Evolutionary conservation across 2,888 invertebrate species (phyloP), one percentile per base, ranked within the genome.

Genomic region (Chorisops tibialis): DNA sequence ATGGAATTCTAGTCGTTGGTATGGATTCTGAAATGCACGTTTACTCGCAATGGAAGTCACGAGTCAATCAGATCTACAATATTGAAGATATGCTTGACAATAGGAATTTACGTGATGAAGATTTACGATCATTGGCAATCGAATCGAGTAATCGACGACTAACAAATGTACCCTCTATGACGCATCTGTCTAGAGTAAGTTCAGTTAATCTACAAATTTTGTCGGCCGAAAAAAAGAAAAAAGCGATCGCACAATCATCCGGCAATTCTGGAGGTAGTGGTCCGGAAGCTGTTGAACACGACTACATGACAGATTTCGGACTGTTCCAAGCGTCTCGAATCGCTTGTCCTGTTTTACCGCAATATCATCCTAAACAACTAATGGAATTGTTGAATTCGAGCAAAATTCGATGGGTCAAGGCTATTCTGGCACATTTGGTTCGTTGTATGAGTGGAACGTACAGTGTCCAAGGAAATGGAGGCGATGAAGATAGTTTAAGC

Each of bases 11-110:
- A 1, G 95, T 99, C 0, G 96, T 99, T 1, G 99, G 98, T 2
- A 97, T 99, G 97, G 96, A 98, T 75, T 97, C 96, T 2, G 99
- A 99, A 77, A 97, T 99, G 96, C 96, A 98, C 72, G 96, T 99
- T 0, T 99, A 97, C 75, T 96, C 96, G 1, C 99, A 99, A 73
- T 99, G 98, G 98, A 91, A 91, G 72, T 89, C 92, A 0, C 73
- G 75, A 12, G 72, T 71, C 47, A 68, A 63, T 18, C 71, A 74
- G 45, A 70, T 71, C 3, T 69, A 71, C 30, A 86, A 86, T 66
- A 79, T 85, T 0, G 88, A 88, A 66, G 91, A 91, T 72, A 82
- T 86, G 62, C 81, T 85, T 64, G 88, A 88, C 63, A 86, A 87
- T 1, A 82, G 89, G 47, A 89, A 89, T 59, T 79, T 89, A 0